Evolutionary conservation across 2,888 invertebrate species (phyloP).

Genomic region (Eristalis arbustorum): DNA sequence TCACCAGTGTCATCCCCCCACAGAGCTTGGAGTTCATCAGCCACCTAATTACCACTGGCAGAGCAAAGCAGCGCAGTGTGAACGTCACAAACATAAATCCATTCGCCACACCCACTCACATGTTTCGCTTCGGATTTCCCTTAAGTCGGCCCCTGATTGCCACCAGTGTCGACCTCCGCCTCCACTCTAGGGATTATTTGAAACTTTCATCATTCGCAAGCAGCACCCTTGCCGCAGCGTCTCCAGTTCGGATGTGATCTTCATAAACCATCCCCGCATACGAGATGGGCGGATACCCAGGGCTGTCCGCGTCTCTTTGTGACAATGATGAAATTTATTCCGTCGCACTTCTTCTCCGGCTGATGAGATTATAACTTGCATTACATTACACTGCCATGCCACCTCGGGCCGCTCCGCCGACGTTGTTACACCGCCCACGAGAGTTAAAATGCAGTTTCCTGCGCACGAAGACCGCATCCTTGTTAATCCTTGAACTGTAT

Average conservation of each 20-base stretch:
- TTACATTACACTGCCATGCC: not conserved
- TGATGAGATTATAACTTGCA: slow-evolving; percentile 48
- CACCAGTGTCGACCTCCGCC: slow-evolving; percentile 8
- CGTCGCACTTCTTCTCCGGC: slow-evolving; percentile 24
- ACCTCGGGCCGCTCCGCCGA: not conserved
- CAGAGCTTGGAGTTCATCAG: not conserved
- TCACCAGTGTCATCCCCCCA: not conserved
- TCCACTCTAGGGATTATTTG: slow-evolving; percentile 14
- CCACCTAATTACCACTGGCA: not conserved
- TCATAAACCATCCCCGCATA: not conserved
- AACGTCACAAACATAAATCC: not conserved
- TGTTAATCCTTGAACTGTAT: slow-evolving; percentile 32
- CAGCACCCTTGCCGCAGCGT: not conserved
- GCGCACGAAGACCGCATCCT: slow-evolving; percentile 35
- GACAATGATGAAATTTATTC: slow-evolving; percentile 49
- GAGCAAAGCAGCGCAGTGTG: not conserved
- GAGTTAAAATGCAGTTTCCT: slow-evolving; percentile 3
- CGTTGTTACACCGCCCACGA: not conserved
- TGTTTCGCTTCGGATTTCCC: not conserved
- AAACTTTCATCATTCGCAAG: slow-evolving; percentile 35
- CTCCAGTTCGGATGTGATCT: not conserved
- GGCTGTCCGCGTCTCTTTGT: slow-evolving; percentile 19
- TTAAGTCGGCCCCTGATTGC: not conserved
- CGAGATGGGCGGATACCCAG: slow-evolving; percentile 1
- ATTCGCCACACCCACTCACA: not conserved